These are phyloP conservation scores for Gymnogyps californianus DNA, from an alignment of 2,113 vertebrate species.

Conservation along the genomic window DNA sequence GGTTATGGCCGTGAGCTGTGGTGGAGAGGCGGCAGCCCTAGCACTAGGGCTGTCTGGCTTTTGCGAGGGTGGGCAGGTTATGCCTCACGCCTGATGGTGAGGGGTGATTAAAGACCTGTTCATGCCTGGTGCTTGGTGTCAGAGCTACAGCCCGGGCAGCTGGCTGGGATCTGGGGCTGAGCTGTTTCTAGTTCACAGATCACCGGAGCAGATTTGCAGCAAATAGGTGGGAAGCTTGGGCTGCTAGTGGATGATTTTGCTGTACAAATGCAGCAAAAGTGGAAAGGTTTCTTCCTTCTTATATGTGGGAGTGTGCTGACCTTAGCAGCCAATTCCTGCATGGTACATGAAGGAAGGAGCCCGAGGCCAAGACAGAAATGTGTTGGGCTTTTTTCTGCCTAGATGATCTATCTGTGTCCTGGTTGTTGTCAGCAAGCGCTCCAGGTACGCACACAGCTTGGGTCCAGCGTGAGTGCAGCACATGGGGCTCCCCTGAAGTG, in stretches of 20 bases:
- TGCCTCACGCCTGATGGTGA: neutral
- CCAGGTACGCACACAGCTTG: fast-evolving
- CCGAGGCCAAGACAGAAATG: neutral
- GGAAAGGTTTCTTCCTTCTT: neutral
- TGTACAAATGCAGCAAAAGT: neutral
- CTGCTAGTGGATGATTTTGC: neutral
- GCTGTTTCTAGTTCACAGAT: neutral
- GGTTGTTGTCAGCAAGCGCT: neutral
- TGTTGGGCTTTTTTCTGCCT: neutral
- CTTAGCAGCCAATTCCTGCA: neutral
- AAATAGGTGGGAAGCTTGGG: neutral
- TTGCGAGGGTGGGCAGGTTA: neutral
- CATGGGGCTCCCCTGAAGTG: neutral
- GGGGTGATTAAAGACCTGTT: neutral
- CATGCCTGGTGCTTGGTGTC: neutral
- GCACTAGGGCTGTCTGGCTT: neutral
- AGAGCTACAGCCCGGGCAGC: neutral
- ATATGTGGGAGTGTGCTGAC: fast-evolving
- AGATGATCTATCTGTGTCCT: neutral
- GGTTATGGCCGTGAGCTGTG: neutral
- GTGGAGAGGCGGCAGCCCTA: neutral
- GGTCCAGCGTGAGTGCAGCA: neutral
- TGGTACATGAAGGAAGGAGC: neutral
- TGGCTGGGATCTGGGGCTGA: neutral
- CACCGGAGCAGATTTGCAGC: neutral